Evolutionary conservation across 2,888 invertebrate genomes (phyloP), one percentile per base, ranked within the genome.

Genomic region (Eristalinus aeneus): DNA sequence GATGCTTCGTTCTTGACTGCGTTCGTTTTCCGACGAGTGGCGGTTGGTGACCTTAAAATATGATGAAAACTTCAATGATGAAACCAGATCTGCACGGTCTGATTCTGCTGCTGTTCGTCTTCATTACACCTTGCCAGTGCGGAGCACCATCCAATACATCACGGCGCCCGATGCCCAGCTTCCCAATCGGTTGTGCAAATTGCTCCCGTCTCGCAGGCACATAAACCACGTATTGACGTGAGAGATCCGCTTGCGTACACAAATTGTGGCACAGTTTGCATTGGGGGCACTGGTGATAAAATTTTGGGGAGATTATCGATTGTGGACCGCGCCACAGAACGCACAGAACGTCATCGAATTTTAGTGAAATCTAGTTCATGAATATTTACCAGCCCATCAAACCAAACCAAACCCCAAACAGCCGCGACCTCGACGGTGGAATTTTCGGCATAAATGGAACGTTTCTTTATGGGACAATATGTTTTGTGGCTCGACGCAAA

Each of bases 41-140:
- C 65, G 84, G 84, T 79, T 84, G 74, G 71, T 79, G 79, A 79
- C 84, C 75, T 79, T 79, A 67, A 79, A 75, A 20, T n/a, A 39
- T n/a, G 12, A 39, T 39, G 39, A 16, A 16, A 22, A 27, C 23
- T 23, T 56, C 16, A 69, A 68, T 39, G 34, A 61, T 34, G 27
- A 76, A 71, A 74, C 46, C 68, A 32, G 61, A 76, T 67, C 20
- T 39, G 22, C 56, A 68, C 22, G 23, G 12, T 64, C 56, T 46
- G 54, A 73, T 46, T 46, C 46, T 73, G 27, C 53, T 64, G 27
- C 27, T 60, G 65, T 72, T 61, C 63, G 56, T 74, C 63, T 46
- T 32, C 61, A 73, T 73, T 32, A 8, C 53, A 32, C 31, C 39
- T 27, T 46, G 46, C n/a, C 27, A 36, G 8, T 36, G 16, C 11